Percentiles rank a stretch among this genome's conserved stretches.
phyloP scores from a whole-genome alignment of 1,140 invertebrate species.

The Wasmannia auropunctata region DNA sequence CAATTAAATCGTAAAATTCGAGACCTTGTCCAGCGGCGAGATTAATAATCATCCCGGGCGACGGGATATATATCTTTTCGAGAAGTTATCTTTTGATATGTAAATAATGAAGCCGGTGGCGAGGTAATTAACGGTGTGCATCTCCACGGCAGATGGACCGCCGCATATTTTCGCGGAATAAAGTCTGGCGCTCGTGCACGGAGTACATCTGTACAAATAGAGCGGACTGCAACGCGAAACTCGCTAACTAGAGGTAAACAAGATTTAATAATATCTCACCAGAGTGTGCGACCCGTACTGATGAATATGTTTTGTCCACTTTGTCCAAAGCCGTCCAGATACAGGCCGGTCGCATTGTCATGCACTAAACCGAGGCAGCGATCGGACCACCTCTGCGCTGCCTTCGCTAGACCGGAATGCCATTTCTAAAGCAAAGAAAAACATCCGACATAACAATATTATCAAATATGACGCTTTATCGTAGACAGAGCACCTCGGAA shows the following conservation, averaged over 20 bases:
- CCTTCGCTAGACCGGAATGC: constrained; percentile 89
- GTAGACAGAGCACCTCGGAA: neutral
- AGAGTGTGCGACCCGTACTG: constrained; percentile 91
- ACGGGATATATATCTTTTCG: neutral
- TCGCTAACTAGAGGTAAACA: constrained; percentile 47
- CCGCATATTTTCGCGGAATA: constrained; percentile 15
- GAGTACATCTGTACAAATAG: constrained; percentile 37
- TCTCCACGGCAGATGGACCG: neutral
- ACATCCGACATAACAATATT: neutral
- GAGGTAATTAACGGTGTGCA: constrained; percentile 15
- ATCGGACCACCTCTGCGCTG: constrained; percentile 91
- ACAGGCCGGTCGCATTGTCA: constrained; percentile 88
- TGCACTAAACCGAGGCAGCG: constrained; percentile 90
- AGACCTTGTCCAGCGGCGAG: neutral
- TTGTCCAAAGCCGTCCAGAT: constrained; percentile 88
- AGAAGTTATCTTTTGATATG: constrained; percentile 1
- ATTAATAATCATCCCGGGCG: neutral
- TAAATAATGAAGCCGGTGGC: constrained; percentile 12
- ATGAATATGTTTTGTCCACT: constrained; percentile 95
- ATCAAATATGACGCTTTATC: neutral
- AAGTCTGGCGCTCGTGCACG: neutral
- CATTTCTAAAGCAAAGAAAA: constrained; percentile 87
- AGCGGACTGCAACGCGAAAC: constrained; percentile 3
- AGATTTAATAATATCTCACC: constrained; percentile 85
- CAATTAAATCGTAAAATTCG: neutral